phyloP scores from a whole-genome alignment of 2,888 invertebrate genomes.

The Strigamia crassipes region DNA sequence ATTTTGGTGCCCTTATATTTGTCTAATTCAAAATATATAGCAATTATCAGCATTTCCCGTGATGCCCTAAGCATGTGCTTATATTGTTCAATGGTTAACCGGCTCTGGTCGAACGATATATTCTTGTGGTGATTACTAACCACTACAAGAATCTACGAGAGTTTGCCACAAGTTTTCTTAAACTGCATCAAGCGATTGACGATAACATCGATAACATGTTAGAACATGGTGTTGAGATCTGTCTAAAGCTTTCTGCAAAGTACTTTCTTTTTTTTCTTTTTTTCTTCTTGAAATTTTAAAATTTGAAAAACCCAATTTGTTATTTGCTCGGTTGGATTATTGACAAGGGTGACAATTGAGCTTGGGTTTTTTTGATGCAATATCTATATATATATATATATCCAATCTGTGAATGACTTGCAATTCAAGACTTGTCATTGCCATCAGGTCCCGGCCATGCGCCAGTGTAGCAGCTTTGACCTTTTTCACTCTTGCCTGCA shows the following conservation, averaged over 20 bases:
- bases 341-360: not conserved
- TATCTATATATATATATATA: not conserved
- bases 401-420: constrained; percentile 37
- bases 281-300: not conserved
- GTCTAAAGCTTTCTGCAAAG: not conserved
- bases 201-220: no score
- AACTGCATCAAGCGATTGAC: no score
- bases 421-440: constrained; percentile 37
- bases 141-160: no score
- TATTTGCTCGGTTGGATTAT: not conserved
- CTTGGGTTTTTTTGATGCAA: not conserved
- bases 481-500: constrained; percentile 37
- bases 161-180: no score
- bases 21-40: no score
- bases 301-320: not conserved
- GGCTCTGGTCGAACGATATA: no score
- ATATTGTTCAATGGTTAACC: no score
- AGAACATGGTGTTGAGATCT: no score
- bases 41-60: no score
- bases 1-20: no score
- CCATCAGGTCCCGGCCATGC: constrained; percentile 27
- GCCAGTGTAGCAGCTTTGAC: constrained; percentile 32
- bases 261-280: not conserved
- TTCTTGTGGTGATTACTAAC: no score
- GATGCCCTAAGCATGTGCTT: no score